These are phyloP conservation scores for Calliscelio sp. DNA, from an alignment of 2,888 invertebrate species.

Conservation along the genomic window DNA sequence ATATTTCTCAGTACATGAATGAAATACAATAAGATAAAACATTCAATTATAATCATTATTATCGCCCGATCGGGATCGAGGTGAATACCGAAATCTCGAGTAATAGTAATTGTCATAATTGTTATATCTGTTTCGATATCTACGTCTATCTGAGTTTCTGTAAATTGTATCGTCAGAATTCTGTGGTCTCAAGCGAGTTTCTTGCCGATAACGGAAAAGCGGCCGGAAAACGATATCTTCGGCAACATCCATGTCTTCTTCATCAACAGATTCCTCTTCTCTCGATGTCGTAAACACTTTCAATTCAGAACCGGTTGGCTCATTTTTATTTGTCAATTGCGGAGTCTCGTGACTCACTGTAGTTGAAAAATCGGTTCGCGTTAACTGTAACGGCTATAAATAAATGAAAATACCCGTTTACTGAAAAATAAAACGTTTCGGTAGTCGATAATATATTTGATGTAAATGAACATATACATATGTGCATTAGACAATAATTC, in stretches of 20 bases:
- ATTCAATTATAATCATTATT: constrained; percentile 41
- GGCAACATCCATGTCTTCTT: constrained; percentile 81
- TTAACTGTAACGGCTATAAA: constrained; percentile 51
- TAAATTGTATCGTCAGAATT: constrained; percentile 56
- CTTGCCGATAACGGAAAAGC: constrained; percentile 82
- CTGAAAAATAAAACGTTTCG: constrained; percentile 31
- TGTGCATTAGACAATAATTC: too few species aligned
- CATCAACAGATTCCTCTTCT: constrained; percentile 21
- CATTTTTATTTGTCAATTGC: background rate
- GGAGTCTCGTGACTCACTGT: constrained; percentile 28
- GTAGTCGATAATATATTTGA: background rate
- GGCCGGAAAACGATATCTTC: constrained; percentile 84
- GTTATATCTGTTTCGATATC: constrained; percentile 66
- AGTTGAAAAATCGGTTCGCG: constrained; percentile 38
- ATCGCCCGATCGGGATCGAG: constrained; percentile 36
- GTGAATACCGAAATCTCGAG: constrained; percentile 52
- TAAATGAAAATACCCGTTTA: constrained; percentile 62
- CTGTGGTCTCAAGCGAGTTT: constrained; percentile 74
- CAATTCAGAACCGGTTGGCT: constrained; percentile 30
- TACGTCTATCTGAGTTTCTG: constrained; percentile 73
- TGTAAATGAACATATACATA: background rate
- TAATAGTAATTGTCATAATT: constrained; percentile 68
- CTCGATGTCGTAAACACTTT: background rate
- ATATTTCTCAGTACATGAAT: too few species aligned
- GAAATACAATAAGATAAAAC: background rate